Evolutionary conservation across 2,797 vertebrate genomes (phyloP).

Genomic region (Sternotherus odoratus): DNA sequence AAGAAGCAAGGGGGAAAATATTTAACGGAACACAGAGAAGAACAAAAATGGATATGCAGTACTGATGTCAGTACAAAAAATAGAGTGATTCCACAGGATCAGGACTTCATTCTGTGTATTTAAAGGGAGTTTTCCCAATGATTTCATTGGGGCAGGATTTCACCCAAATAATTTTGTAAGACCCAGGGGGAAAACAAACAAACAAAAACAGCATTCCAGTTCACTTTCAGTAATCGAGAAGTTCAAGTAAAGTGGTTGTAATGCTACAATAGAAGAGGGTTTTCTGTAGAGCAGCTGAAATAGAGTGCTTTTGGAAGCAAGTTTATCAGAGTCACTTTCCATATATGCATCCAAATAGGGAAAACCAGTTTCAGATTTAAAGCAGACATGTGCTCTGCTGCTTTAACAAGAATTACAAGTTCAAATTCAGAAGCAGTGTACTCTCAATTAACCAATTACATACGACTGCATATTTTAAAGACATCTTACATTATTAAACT

Average conservation of each 20-base stretch:
- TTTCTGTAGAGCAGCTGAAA: background rate
- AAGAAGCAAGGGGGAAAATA: background rate
- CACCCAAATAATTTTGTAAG: slow-evolving; percentile 5
- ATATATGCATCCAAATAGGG: background rate
- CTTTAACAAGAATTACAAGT: background rate
- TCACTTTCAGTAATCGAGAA: background rate
- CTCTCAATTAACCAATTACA: background rate
- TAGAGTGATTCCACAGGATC: background rate
- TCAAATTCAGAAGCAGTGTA: slow-evolving; percentile 7
- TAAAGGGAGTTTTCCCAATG: background rate
- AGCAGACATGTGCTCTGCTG: background rate
- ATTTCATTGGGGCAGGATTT: background rate
- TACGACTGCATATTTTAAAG: background rate
- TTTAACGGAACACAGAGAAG: background rate
- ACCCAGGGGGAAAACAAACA: background rate
- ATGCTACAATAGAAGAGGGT: background rate
- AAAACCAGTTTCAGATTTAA: slow-evolving; percentile 32
- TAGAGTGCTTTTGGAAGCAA: background rate
- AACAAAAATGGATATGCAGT: background rate
- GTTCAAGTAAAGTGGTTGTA: background rate
- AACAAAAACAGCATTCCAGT: background rate
- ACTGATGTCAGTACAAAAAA: background rate
- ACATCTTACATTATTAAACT: background rate
- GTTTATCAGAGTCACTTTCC: background rate
- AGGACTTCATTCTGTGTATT: background rate